A percentile compares a stretch with the other conserved stretches of the same genome.
Conservation (phyloP, 1,140 invertebrate genomes). For the Drosophila pandora region DNA sequence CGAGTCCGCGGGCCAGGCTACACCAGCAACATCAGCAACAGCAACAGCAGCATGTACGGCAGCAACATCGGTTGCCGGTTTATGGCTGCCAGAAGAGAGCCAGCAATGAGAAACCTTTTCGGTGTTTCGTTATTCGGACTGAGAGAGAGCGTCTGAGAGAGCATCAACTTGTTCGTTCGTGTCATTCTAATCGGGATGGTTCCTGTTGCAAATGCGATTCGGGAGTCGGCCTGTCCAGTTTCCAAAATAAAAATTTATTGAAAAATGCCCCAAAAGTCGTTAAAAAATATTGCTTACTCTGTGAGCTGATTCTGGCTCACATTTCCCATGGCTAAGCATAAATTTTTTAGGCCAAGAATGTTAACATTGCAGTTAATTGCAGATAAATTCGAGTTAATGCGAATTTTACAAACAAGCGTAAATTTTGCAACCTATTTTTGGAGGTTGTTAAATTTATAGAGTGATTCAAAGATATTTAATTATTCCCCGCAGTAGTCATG, state of each 20-base stretch:
- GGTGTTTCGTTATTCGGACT: neutral
- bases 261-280: neutral
- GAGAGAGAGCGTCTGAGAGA: neutral
- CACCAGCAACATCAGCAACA: conserved; percentile 7
- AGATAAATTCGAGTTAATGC: conserved; percentile 14
- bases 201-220: conserved; percentile 19
- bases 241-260: neutral
- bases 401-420: neutral
- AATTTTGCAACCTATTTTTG: neutral
- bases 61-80: conserved; percentile 21
- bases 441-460: neutral
- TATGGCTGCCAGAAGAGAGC: conserved; percentile 11
- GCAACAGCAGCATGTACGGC: conserved; percentile 5
- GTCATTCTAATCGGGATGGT: conserved; percentile 28
- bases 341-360: conserved; percentile 8
- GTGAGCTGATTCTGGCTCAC: neutral
- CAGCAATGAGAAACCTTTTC: neutral
- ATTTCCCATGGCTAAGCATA: neutral
- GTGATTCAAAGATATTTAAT: neutral
- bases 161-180: conserved; percentile 15
- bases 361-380: conserved; percentile 9
- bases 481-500: too few relatives aligned
- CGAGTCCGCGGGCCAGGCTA: conserved; percentile 21
- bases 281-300: neutral
- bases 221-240: neutral